Base-by-base conservation (phyloP, 2,113 vertebrate species). In the Trochalopteron elliotii region DNA sequence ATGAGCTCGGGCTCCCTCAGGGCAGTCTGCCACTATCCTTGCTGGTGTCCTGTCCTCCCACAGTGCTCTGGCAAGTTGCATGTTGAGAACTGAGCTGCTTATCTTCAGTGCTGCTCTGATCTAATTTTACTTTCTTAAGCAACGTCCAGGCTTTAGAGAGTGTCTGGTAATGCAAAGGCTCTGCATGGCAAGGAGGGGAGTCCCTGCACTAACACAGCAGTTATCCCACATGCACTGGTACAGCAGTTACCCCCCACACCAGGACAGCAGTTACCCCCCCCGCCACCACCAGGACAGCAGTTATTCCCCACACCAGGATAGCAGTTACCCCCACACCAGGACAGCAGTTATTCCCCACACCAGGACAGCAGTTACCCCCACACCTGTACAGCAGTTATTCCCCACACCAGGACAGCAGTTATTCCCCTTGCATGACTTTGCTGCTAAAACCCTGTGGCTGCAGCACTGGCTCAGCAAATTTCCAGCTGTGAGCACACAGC, bases 61-160 rank as follows among this genome's bases (percentile, higher is more conserved):
- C 49, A 35, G 11, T 35, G 74, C 72, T 84, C 47, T 0, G 0
- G 52, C 53, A 74, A 78, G 60, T 25, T 87, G 44, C 0, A 0
- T 64, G 45, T 67, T 81, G 69, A 81, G 64, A 78, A 63, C 56
- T 78, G 95, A 94, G 84, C 84, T 0, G 24, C 87, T 83, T 92
- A 83, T 65, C 60, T 72, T 80, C 42, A 82, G 87, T 39, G 68
- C 42, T 89, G 63, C 71, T 72, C 59, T 86, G 83, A 83, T 86
- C 76, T 91, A 86, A 85, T 94, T 94, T 90, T 90, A 88, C 71
- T 91, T 96, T 87, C 60, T 91, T 89, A 84, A 93, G 81, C 61
- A 49, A 89, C 21, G 35, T 24, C 55, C 65, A 84, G 52, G 52
- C 90, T 93, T 75, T 63, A 92, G 44, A 57, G 45, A 79, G 61